Percentiles rank a stretch among this genome's conserved stretches.
These are phyloP conservation scores for Chlamydotis undulata DNA, from an alignment of 2,113 vertebrate genomes.

Conservation along the genomic window DNA sequence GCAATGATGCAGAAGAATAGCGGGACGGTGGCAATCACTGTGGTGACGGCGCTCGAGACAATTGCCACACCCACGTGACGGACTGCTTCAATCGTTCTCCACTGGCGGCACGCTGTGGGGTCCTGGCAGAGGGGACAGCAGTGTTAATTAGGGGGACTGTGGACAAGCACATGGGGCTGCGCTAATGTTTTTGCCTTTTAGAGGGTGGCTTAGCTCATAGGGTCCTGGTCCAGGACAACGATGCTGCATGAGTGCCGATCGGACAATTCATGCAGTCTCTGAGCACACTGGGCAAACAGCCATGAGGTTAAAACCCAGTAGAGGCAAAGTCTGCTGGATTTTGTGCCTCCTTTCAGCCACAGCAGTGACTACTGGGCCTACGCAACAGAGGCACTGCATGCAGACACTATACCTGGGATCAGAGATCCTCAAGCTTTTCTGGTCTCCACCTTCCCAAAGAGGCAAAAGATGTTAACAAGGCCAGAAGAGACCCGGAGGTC, in stretches of 20 bases:
- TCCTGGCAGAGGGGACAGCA: slow-evolving; percentile 72
- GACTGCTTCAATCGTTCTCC: slow-evolving; percentile 85
- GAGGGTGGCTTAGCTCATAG: background rate
- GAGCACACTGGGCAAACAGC: background rate
- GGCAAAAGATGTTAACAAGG: background rate
- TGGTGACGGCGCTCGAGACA: slow-evolving; percentile 93
- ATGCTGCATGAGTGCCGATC: background rate
- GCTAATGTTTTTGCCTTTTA: fast-evolving
- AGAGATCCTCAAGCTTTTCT: background rate
- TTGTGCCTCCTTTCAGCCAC: background rate
- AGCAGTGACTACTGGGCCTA: background rate
- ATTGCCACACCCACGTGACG: slow-evolving; percentile 93
- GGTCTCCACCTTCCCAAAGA: background rate
- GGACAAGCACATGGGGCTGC: background rate
- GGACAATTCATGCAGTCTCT: too few relatives aligned
- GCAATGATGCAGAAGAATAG: slow-evolving; percentile 98
- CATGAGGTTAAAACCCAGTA: background rate
- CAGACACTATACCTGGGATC: background rate
- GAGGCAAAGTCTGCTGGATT: background rate
- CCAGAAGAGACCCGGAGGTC: background rate
- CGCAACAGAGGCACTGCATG: background rate
- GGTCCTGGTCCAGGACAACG: fast-evolving
- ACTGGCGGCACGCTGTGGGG: slow-evolving; percentile 77
- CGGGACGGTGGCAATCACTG: slow-evolving; percentile 90
- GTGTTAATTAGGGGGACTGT: background rate